phyloP scores from a whole-genome alignment of 2,888 invertebrate genomes.

The Bembecia ichneumoniformis region DNA sequence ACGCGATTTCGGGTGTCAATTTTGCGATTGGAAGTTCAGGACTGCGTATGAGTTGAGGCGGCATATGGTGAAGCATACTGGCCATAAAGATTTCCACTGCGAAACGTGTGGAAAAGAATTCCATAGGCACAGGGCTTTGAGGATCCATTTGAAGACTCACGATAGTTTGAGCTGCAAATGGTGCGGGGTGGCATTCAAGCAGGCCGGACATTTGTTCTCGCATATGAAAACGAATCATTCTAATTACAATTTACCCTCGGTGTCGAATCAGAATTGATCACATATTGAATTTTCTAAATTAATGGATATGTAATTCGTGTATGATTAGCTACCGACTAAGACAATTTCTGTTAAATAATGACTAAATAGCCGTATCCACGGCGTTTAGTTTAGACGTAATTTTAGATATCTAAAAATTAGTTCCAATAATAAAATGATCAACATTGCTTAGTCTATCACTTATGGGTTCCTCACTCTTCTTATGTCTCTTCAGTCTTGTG shows the following conservation, averaged over 20 bases:
- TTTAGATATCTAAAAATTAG: no score
- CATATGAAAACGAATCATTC: conserved; percentile 33
- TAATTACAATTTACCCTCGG: conserved; percentile 22
- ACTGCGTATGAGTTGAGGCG: conserved; percentile 52
- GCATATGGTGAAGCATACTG: conserved; percentile 51
- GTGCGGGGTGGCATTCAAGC: conserved; percentile 35
- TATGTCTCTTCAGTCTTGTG: no score
- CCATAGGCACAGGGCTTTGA: conserved; percentile 38
- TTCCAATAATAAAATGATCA: no score
- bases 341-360: no score
- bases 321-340: no score
- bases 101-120: conserved; percentile 46
- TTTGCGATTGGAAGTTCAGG: conserved; percentile 53
- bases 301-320: no score
- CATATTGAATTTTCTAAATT: no score
- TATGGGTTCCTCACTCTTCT: no score
- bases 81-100: conserved; percentile 46
- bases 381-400: no score
- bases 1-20: conserved; percentile 36
- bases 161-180: conserved; percentile 40
- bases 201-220: conserved; percentile 25
- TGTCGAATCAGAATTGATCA: conserved; percentile 15
- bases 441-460: no score
- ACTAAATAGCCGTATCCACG: no score
- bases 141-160: conserved; percentile 46